phyloP scores from a whole-genome alignment of 2,797 vertebrate species.

The Florisuga fusca region DNA sequence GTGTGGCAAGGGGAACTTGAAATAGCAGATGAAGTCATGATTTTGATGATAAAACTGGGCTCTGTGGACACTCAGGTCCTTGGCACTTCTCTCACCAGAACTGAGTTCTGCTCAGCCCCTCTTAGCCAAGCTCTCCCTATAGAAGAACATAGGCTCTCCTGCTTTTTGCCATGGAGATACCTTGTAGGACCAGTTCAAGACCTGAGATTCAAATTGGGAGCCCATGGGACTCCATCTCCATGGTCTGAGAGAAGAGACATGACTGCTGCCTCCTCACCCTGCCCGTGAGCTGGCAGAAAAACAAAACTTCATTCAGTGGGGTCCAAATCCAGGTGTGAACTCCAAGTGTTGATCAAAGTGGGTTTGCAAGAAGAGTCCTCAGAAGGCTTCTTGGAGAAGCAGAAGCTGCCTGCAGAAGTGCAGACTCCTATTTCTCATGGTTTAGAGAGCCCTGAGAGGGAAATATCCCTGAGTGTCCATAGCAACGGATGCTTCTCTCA shows the following conservation, averaged over 20 bases:
- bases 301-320: neutral
- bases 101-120: neutral
- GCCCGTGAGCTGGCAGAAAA: neutral
- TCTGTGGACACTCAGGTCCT: neutral
- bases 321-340: neutral
- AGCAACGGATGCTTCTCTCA: rapidly evolving
- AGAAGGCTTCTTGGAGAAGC: neutral
- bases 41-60: neutral
- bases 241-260: neutral
- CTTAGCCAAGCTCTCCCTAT: no score
- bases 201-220: neutral
- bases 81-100: neutral
- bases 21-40: neutral
- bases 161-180: neutral
- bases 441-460: neutral
- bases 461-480: rapidly evolving
- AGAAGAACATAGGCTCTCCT: neutral
- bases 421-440: neutral
- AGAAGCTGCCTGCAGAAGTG: neutral
- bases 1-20: neutral
- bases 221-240: neutral
- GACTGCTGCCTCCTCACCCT: neutral
- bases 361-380: neutral
- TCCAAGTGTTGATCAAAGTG: neutral
- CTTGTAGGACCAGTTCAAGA: neutral